A percentile compares a stretch with the other conserved stretches of the same genome.
Evolutionary conservation across 2,113 vertebrate genomes (phyloP).

Genomic region (Dendrocopos noguchii): DNA sequence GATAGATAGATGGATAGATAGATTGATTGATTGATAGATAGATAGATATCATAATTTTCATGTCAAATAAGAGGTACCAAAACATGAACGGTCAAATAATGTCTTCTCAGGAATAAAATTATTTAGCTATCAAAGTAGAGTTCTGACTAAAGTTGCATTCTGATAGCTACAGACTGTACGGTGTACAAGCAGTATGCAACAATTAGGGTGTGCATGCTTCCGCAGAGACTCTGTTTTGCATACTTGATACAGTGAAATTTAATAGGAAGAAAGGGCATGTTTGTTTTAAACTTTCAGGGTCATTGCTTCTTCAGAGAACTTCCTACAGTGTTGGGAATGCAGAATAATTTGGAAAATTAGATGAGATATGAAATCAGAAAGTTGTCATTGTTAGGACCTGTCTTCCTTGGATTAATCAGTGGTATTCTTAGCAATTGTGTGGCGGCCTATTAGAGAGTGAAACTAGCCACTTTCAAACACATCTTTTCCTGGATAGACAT

Average conservation of each 20-base stretch:
- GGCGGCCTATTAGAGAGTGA: not conserved
- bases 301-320: not conserved
- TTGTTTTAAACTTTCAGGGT: slow-evolving; percentile 1
- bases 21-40: too few species aligned
- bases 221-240: not conserved
- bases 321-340: not conserved
- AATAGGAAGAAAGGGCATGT: not conserved
- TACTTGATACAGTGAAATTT: not conserved
- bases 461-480: slow-evolving; percentile 28
- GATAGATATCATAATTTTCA: slow-evolving; percentile 1
- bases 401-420: not conserved
- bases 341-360: slow-evolving; percentile 48
- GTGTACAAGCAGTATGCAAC: not conserved
- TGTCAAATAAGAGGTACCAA: not conserved
- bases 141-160: not conserved
- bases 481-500: not conserved
- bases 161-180: not conserved
- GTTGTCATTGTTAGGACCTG: slow-evolving; percentile 34
- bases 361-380: slow-evolving; percentile 63
- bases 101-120: slow-evolving; percentile 27
- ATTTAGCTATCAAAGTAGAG: not conserved
- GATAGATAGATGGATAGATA: too few species aligned
- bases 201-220: not conserved
- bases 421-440: not conserved
- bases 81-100: slow-evolving; percentile 2